phyloP scores from a whole-genome alignment of 2,113 vertebrate genomes.

The Vulpes ferrilata region DNA sequence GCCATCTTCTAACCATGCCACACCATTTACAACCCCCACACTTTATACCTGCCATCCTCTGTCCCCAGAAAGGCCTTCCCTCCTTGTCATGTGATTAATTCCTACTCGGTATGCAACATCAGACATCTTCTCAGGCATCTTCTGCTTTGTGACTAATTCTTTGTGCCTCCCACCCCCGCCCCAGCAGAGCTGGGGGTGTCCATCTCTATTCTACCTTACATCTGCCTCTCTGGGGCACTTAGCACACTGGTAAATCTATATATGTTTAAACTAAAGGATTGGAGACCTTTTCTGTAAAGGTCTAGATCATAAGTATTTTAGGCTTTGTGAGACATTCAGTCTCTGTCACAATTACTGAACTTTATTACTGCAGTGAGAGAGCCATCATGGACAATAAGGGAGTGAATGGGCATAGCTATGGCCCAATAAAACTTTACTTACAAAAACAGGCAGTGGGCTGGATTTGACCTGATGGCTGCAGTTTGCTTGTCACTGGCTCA shows the following conservation, averaged over 20 bases:
- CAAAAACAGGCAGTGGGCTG: background rate
- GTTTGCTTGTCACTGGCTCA: background rate
- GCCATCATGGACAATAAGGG: background rate
- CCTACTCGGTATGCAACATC: background rate
- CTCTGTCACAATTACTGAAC: background rate
- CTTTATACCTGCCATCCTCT: background rate
- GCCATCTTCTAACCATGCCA: background rate
- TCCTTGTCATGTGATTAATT: background rate
- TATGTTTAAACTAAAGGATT: background rate
- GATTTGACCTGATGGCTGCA: background rate
- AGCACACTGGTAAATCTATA: background rate
- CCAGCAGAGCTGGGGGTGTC: background rate
- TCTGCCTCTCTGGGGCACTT: background rate
- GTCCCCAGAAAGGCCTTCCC: background rate
- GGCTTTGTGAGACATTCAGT: background rate
- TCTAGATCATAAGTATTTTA: background rate
- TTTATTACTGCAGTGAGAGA: background rate
- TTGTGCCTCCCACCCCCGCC: background rate
- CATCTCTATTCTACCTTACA: background rate
- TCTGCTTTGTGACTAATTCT: background rate
- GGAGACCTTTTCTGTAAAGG: background rate
- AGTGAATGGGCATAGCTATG: background rate
- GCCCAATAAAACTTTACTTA: background rate
- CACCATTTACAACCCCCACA: background rate
- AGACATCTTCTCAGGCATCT: background rate